Base-by-base conservation (phyloP, 2,113 vertebrate genomes). In the Thymallus thymallus region DNA sequence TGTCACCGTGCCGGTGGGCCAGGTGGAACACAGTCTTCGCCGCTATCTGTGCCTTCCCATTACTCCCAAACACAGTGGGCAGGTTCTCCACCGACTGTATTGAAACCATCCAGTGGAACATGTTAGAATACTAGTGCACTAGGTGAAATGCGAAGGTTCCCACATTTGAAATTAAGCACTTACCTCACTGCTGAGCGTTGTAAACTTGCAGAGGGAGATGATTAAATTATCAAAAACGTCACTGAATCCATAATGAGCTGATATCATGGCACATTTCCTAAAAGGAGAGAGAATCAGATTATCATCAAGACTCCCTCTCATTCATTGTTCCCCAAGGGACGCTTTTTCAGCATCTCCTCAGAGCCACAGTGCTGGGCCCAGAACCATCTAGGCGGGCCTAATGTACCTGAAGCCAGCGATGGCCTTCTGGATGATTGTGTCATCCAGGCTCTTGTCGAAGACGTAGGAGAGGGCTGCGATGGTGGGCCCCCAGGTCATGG, bases 151-250 rank as follows among this genome's bases (percentile, higher is more conserved):
- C 9, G 2, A 18, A 29, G 26, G 62, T 30, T 30, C 16, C 26
- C 62, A 41, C 26, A 60, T 22, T 60, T 22, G n/a, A 41, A 41
- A 41, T 7, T 18, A 9, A 62, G 48, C 10, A 61, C 74, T 94
- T 76, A 99, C 98, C 94, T 99, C 98, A 6, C 93, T 99, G 93
- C 94, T 98, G 74, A 99, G 95, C 24, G 96, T 96, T 88, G 97
- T 99, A 87, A 99, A 99, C 91, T 99, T 99, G 95, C 98, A 99
- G 65, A 99, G 94, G 72, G 98, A 99, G 91, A 99, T 99, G 71
- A 99, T 99, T 84, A 99, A 93, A 89, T 99, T 99, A 91, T 99
- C 98, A 85, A 99, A 99, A 41, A 99, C 98, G 56, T 98, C 95
- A 20, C 96, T 99, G 90, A 99, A 95, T 87, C 97, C 96, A 73